A percentile compares a stretch with the other conserved stretches of the same genome.
phyloP scores from a whole-genome alignment of 1,140 invertebrate genomes.

The Zaprionus kolodkinae region DNA sequence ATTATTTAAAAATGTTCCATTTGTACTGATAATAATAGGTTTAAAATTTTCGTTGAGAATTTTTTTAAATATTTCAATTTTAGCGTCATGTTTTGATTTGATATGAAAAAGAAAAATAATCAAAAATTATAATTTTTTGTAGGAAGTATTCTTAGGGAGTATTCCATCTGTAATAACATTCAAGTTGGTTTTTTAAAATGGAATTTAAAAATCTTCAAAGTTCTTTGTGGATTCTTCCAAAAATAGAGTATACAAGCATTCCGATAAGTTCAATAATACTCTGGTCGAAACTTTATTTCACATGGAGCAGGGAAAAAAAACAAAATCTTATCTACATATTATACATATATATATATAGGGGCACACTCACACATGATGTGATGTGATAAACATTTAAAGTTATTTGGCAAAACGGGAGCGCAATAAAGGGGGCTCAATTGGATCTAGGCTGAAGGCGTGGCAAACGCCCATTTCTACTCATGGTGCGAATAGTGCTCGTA shows the following conservation, averaged over 20 bases:
- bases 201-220: neutral
- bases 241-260: neutral
- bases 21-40: too few species aligned
- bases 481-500: conserved; percentile 79
- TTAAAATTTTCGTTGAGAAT: too few species aligned
- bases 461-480: conserved; percentile 40
- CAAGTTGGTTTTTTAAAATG: too few species aligned
- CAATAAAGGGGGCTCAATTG: conserved; percentile 1
- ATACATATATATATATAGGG: conserved; percentile 2
- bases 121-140: too few species aligned
- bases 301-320: conserved; percentile 27
- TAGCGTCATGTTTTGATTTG: too few species aligned
- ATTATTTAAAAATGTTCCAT: too few species aligned
- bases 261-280: conserved; percentile 41
- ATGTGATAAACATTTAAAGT: conserved; percentile 39
- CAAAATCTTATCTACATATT: conserved; percentile 43
- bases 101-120: too few species aligned
- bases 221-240: neutral
- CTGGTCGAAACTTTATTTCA: conserved; percentile 56
- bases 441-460: neutral
- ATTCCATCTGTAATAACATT: too few species aligned
- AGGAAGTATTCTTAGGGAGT: too few species aligned
- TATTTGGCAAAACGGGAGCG: conserved; percentile 59
- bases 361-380: neutral
- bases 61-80: too few species aligned